phyloP scores from a whole-genome alignment of 1,140 invertebrate species.

The Sipha flava region DNA sequence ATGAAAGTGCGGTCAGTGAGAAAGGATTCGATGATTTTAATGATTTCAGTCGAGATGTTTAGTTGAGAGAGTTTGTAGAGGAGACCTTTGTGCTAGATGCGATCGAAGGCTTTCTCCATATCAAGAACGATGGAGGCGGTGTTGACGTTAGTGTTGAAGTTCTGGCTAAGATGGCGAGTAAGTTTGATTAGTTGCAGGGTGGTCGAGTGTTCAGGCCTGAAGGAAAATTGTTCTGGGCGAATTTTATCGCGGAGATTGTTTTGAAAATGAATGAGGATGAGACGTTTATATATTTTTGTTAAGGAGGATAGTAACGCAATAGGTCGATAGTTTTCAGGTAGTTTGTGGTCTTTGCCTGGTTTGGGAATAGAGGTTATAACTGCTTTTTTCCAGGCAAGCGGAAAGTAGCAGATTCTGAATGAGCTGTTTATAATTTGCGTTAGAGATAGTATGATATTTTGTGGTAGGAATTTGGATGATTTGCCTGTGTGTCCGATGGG shows the following conservation, averaged over 20 bases:
- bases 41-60: background rate
- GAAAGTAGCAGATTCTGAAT: background rate
- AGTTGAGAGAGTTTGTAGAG: background rate
- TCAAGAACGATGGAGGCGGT: background rate
- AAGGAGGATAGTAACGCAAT: background rate
- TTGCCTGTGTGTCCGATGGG: too few relatives aligned
- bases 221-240: too few relatives aligned
- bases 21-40: background rate
- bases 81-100: background rate
- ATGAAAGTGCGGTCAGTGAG: background rate
- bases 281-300: background rate
- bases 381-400: background rate
- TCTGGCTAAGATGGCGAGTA: too few relatives aligned
- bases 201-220: too few relatives aligned
- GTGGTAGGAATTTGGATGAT: too few relatives aligned
- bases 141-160: background rate
- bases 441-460: background rate
- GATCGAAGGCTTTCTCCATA: too few relatives aligned
- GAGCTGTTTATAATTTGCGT: background rate
- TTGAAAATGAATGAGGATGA: background rate
- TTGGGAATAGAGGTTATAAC: background rate
- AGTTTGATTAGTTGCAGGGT: background rate
- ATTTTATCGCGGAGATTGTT: background rate
- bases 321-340: background rate
- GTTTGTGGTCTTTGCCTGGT: too few relatives aligned